Evolutionary conservation across 2,888 invertebrate species (phyloP), one percentile per base, ranked within the genome.

Genomic region (Stratiomys singularior): DNA sequence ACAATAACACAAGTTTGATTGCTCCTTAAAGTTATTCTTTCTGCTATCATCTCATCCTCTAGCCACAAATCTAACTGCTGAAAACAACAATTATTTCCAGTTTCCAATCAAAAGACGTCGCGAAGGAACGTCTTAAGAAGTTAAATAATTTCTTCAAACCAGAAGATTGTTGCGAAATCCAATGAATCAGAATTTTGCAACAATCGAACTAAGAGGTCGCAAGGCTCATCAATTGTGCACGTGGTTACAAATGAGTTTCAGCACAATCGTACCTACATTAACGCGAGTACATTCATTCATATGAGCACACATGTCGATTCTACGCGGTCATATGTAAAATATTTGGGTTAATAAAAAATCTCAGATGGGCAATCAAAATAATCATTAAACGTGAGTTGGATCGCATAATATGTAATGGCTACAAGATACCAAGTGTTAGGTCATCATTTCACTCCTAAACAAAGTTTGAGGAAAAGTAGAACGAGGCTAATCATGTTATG

Each of bases 151-250:
- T 37, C 37, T 37, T 37, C 37, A 9, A 37, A 37, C 7, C 4
- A 52, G 18, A 52, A 18, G 52, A 52, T 13, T 52, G 4, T 18
- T 52, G n/a, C 52, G 15, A 52, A 28, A 58, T 74, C 58, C 37
- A 23, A 74, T 74, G 58, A 37, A 58, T 30, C 23, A 1, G 37
- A n/a, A 58, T 60, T 58, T 21, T 23, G 58, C 74, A 37, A 37
- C 37, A 74, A 74, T 60, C 60, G 74, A 74, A 58, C 74, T 23
- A 37, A 44, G n/a, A 74, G 74, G 74, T 74, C 74, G 60, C 74
- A 44, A 60, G 37, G 23, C 60, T 58, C 74, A 74, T 74, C 60
- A 74, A 74, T 74, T 60, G 18, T 74, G 37, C 74, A 74, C 74
- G 58, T 58, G 60, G 27, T 46, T 47, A 69, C 18, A 18, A 18